Base-by-base conservation (phyloP, 2,888 invertebrate genomes). In the Standfussiana lucernea region DNA sequence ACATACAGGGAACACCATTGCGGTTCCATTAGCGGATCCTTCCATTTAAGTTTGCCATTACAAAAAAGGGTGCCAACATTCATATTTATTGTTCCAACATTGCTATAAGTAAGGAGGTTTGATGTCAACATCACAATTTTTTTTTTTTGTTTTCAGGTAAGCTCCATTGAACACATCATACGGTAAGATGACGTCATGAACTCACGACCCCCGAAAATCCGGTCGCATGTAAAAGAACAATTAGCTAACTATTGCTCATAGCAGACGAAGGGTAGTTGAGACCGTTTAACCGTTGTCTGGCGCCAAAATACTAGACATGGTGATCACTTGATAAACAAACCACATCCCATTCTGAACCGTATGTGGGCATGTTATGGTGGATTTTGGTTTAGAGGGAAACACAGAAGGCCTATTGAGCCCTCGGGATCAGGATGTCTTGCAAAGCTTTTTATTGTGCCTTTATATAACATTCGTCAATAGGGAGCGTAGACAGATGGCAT, bases 201-300 rank as follows among this genome's bases (percentile, higher is more conserved):
- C 50, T 81, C 84, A 84, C 61, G 35, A 72, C 71, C 61, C 79
- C 83, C 79, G 73, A 86, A 88, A 89, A 83, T 72, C 72, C 75
- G 67, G 50, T 89, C 74, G 90, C 93, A 89, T 92, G 92, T 84
- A 81, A 79, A 86, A 89, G 77, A 77, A 89, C 83, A 91, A 90
- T 91, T 89, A 88, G 87, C 88, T 83, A 87, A 72, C 87, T 87
- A 86, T 84, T 86, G 84, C 84, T 89, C 89, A 89, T 86, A 89
- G 87, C 90, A 89, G 89, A 91, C 91, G 91, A 89, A 90, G 91
- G 90, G 87, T 90, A 89, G 86, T 85, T 77, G 85, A 69, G 84
- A 81, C 87, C 87, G 89, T 90, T 94, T 91, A 93, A 94, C 93
- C 90, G 92, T 92, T 91, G 92, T 92, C 93, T 95, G 95, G 95